These are phyloP conservation scores for Eulithis testata DNA, from an alignment of 2,888 invertebrate species.

Conservation along the genomic window DNA sequence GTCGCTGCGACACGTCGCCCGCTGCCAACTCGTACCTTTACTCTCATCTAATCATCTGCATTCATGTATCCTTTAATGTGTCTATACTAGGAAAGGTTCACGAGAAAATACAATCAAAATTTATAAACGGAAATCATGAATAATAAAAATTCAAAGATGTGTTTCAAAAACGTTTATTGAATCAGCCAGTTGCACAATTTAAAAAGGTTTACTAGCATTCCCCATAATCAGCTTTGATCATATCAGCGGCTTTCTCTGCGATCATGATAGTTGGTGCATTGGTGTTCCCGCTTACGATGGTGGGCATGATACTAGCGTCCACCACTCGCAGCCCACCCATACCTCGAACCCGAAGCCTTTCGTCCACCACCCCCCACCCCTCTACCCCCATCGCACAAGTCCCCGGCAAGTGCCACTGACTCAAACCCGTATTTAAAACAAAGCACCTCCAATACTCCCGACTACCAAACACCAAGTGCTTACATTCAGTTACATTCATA, in stretches of 20 bases:
- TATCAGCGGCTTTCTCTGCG: too few relatives aligned
- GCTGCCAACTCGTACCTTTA: too few relatives aligned
- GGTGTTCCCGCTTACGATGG: conserved; percentile 85
- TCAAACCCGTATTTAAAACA: conserved; percentile 42
- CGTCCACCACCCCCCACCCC: conserved; percentile 49
- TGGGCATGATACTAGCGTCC: conserved; percentile 87
- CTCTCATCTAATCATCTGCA: too few relatives aligned
- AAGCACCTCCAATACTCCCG: conserved; percentile 66
- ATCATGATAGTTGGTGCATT: conserved; percentile 86
- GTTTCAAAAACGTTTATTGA: too few relatives aligned
- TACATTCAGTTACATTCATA: conserved; percentile 51
- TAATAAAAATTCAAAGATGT: too few relatives aligned
- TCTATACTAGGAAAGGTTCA: too few relatives aligned
- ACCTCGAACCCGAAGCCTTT: conserved; percentile 74
- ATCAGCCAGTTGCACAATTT: too few relatives aligned
- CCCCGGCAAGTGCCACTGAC: conserved; percentile 37
- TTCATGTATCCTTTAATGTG: too few relatives aligned
- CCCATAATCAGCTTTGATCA: conserved; percentile 70
- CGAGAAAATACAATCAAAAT: too few relatives aligned
- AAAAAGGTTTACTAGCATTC: too few relatives aligned
- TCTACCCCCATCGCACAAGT: conserved; percentile 54
- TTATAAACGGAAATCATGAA: too few relatives aligned
- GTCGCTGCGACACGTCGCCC: too few relatives aligned
- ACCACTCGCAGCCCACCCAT: conserved; percentile 83
- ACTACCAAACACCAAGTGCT: conserved; percentile 49